These are phyloP conservation scores for Lagopus muta DNA, from an alignment of 2,113 vertebrate species.

Conservation along the genomic window DNA sequence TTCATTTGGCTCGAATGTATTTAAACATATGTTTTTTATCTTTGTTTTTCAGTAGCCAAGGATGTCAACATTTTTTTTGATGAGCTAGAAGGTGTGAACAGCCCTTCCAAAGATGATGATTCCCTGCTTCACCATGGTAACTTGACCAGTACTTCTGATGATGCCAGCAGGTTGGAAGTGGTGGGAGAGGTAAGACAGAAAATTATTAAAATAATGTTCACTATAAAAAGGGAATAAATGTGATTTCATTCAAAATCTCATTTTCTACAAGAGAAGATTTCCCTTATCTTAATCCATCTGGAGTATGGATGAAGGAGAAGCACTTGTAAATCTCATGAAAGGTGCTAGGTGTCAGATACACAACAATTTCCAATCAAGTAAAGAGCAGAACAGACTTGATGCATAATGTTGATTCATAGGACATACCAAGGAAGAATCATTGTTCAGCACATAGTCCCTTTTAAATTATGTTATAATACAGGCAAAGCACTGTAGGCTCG, in stretches of 20 bases:
- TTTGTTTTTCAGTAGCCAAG: conserved; percentile 82
- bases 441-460: background rate
- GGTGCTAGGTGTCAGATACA: background rate
- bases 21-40: background rate
- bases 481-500: background rate
- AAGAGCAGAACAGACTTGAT: background rate
- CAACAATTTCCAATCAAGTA: background rate
- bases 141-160: conserved; percentile 87
- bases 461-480: background rate
- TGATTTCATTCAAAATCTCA: background rate
- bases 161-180: conserved; percentile 84
- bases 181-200: conserved; percentile 81
- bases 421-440: background rate
- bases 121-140: conserved; percentile 87
- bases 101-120: conserved; percentile 89
- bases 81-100: conserved; percentile 84
- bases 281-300: background rate
- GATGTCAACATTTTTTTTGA: conserved; percentile 90
- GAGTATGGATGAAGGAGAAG: background rate
- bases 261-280: background rate
- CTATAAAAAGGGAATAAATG: background rate
- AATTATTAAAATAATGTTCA: background rate
- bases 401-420: background rate
- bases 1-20: background rate
- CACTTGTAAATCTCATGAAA: background rate